Percentiles rank a stretch among this genome's conserved stretches.
These are phyloP conservation scores for Garra rufa DNA, from an alignment of 2,113 vertebrate genomes.

Conservation along the genomic window DNA sequence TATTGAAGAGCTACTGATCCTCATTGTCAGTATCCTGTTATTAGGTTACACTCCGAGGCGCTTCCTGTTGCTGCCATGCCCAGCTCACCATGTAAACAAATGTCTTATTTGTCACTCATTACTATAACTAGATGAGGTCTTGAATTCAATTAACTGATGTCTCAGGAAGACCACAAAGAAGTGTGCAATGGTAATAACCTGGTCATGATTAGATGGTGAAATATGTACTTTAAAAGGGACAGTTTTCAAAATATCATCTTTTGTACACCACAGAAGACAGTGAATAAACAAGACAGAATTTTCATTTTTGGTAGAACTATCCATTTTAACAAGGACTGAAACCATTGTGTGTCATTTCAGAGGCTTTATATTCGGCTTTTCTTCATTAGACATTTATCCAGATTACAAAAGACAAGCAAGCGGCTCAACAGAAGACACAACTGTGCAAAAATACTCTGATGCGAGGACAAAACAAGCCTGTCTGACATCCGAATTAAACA, in stretches of 20 bases:
- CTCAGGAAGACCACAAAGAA: constrained; percentile 47
- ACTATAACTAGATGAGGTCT: constrained; percentile 59
- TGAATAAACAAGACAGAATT: neutral
- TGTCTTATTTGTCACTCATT: constrained; percentile 48
- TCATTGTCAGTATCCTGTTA: constrained; percentile 60
- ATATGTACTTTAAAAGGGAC: constrained; percentile 19
- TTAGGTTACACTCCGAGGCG: constrained; percentile 60
- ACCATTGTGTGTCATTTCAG: constrained; percentile 5
- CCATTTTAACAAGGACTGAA: neutral
- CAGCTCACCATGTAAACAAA: neutral
- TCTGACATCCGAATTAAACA: constrained; percentile 8
- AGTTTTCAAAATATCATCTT: neutral
- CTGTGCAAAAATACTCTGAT: neutral
- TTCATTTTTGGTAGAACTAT: neutral
- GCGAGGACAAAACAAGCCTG: neutral
- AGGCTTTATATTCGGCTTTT: neutral
- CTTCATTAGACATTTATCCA: constrained; percentile 37
- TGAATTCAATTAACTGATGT: constrained; percentile 60
- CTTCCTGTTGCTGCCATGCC: constrained; percentile 58
- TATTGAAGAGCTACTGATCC: constrained; percentile 62
- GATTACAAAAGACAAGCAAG: neutral
- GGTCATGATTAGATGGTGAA: constrained; percentile 35
- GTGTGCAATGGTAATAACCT: constrained; percentile 43
- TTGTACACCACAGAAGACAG: neutral
- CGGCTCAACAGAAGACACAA: neutral